Base-by-base conservation (phyloP, 2,797 vertebrate species). In the Sebastes minor region DNA sequence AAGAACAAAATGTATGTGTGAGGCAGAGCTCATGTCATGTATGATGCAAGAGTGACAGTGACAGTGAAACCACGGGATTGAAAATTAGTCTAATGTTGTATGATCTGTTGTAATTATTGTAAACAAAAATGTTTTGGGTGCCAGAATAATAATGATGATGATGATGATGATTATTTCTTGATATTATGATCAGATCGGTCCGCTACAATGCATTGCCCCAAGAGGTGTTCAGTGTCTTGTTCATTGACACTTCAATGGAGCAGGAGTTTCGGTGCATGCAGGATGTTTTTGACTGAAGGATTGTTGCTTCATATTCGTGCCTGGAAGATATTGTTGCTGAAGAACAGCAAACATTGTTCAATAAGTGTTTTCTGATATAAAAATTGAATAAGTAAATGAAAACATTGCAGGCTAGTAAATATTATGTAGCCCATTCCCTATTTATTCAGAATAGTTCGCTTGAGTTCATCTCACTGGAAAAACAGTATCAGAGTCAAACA, bases 401-500 rank as follows among this genome's bases (percentile, higher is more conserved):
- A 74, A 60, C 69, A 74, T 49, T 74, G 33, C 7, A 10, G 25
- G 32, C 30, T 14, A 20, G 11, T 18, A 52, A 52, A 76, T 38
- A 35, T 63, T 68, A 57, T 74, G 60, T 6, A 56, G 59, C 22
- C 20, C 14, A 16, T 66, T 60, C 14, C 30, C 12, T 66, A 22
- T 52, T 71, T 71, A 61, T 81, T 69, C 74, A 71, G 23, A 82
- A 65, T 2, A 75, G 80, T 63, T 80, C 32, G 85, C 55, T 38
- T 32, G 23, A 79, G 71, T 42, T 83, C 76, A 71, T 78, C 75
- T 66, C 64, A 52, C 22, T 74, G 74, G 74, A 67, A 75, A 87
- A 86, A 73, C 59, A 38, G 62, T 49, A 61, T 71, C 74, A 76
- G 64, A 80, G 83, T 63, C 35, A 82, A 89, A 90, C 79, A 91